phyloP scores from a whole-genome alignment of 2,797 vertebrate species.

The Hyperoplus lanceolatus region DNA sequence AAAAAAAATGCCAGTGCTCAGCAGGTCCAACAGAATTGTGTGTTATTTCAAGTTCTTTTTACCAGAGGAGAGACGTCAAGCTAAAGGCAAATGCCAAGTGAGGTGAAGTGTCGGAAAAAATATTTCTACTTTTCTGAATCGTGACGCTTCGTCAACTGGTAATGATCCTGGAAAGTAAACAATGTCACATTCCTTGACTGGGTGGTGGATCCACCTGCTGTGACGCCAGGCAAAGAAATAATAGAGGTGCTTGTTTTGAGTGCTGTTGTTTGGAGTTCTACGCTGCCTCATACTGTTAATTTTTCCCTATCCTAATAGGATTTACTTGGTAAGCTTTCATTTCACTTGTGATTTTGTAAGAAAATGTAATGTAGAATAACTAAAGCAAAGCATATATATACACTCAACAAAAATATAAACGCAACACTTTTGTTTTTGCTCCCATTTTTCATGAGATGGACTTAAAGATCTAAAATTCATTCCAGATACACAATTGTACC shows the following conservation, averaged over 20 bases:
- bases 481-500: no score
- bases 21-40: neutral
- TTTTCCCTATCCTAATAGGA: neutral
- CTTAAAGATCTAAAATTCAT: no score
- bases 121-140: neutral
- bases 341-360: neutral
- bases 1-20: neutral
- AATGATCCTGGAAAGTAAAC: slow-evolving; percentile 14
- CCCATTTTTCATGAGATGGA: no score
- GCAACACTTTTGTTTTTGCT: no score
- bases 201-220: slow-evolving; percentile 2
- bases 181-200: neutral
- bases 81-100: no score
- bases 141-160: neutral
- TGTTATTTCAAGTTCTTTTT: neutral
- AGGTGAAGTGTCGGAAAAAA: neutral
- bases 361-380: neutral
- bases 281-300: neutral
- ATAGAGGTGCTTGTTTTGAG: neutral
- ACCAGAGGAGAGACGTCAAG: neutral
- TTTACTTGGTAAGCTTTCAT: neutral
- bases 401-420: no score
- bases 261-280: neutral
- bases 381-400: neutral
- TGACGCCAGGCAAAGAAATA: neutral